Conservation (phyloP, 2,113 vertebrate genomes). For the Podarcis raffonei region DNA sequence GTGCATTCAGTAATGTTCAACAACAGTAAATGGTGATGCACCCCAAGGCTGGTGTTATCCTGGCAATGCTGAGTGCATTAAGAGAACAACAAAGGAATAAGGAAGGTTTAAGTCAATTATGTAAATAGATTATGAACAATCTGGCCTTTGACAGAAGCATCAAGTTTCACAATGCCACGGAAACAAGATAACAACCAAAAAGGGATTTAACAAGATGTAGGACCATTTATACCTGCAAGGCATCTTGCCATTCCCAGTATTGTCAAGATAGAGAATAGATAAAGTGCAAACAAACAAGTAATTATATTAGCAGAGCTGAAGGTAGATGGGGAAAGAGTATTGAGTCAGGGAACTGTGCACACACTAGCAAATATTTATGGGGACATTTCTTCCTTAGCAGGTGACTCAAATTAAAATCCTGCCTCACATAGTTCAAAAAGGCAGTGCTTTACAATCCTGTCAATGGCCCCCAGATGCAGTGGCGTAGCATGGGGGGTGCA, state of each 20-base stretch:
- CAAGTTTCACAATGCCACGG: neutral
- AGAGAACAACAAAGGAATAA: neutral
- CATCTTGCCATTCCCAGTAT: neutral
- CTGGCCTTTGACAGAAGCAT: neutral
- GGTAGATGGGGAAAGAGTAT: neutral
- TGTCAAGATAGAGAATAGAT: neutral
- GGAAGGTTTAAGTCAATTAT: neutral
- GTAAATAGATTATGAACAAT: neutral
- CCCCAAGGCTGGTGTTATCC: neutral
- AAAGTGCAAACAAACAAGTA: neutral
- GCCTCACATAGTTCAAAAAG: neutral
- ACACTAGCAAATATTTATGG: neutral
- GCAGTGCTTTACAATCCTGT: neutral
- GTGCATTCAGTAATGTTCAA: neutral
- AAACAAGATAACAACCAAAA: neutral
- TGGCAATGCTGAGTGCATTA: neutral
- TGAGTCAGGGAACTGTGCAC: neutral
- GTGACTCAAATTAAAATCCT: neutral
- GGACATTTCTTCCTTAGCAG: neutral
- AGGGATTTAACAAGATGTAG: neutral
- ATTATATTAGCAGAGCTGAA: neutral
- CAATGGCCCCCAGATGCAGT: too few species aligned
- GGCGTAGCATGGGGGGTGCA: too few species aligned
- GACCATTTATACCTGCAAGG: neutral
- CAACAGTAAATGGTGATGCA: neutral